These are phyloP conservation scores for Lasioglossum lativentre DNA, from an alignment of 2,888 invertebrate genomes.

Conservation along the genomic window DNA sequence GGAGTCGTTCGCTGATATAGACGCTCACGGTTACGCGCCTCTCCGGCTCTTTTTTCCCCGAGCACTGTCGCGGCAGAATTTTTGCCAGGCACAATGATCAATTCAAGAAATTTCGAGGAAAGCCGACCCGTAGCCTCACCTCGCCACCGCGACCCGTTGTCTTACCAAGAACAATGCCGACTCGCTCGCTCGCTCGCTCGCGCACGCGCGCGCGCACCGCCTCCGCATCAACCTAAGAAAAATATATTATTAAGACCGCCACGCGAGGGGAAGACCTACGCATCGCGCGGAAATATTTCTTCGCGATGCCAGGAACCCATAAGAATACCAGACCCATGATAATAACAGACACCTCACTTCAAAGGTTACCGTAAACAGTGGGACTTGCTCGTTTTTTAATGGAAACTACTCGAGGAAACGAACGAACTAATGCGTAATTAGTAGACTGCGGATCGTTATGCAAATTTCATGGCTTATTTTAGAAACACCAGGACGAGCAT, in stretches of 20 bases:
- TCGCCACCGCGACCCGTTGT: conserved; percentile 18
- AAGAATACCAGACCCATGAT: neutral
- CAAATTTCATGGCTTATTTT: neutral
- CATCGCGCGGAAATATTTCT: neutral
- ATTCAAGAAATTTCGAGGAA: conserved; percentile 42
- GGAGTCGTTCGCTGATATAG: conserved; percentile 67
- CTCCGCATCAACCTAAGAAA: neutral
- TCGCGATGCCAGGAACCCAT: neutral
- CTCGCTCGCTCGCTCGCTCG: neutral
- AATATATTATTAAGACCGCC: conserved; percentile 30
- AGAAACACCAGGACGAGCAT: neutral
- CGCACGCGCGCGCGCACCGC: neutral
- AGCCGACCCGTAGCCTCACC: neutral
- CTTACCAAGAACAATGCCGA: conserved; percentile 32
- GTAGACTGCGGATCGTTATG: neutral
- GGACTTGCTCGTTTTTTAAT: neutral
- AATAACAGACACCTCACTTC: neutral
- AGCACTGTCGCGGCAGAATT: conserved; percentile 2
- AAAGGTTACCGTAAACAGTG: neutral
- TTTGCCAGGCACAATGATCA: conserved; percentile 37
- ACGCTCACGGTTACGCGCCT: conserved; percentile 43
- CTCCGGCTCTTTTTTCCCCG: conserved; percentile 8
- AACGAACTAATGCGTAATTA: neutral
- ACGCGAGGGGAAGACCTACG: neutral
- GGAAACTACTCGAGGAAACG: neutral